Percentiles rank a stretch among this genome's conserved stretches.
phyloP scores from a whole-genome alignment of 2,888 invertebrate species.

The Pseudococcus viburni region DNA sequence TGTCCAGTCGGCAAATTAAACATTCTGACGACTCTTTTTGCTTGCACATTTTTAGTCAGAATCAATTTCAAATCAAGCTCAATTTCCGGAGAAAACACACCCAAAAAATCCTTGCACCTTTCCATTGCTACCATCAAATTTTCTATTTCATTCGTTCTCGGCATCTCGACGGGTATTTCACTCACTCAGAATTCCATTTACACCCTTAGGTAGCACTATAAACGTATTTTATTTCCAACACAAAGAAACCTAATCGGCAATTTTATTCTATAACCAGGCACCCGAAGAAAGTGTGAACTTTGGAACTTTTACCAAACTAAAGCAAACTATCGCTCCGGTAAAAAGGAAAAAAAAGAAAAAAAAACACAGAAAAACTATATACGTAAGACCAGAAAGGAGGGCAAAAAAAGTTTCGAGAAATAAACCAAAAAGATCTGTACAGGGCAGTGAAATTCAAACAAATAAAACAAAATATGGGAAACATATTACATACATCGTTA shows the following conservation, averaged over 20 bases:
- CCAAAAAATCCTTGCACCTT: too few species aligned
- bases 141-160: too few species aligned
- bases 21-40: too few species aligned
- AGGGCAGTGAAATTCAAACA: constrained; percentile 53
- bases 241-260: constrained; percentile 29
- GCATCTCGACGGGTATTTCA: background rate
- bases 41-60: too few species aligned
- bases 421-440: constrained; percentile 47
- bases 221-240: constrained; percentile 38
- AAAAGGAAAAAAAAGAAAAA: constrained; percentile 22
- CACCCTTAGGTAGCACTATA: background rate
- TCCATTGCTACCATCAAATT: too few species aligned
- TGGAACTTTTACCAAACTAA: constrained; percentile 49
- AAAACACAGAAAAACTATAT: background rate
- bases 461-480: constrained; percentile 60
- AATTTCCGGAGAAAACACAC: too few species aligned
- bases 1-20: too few species aligned
- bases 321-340: background rate
- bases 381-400: background rate
- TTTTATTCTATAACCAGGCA: constrained; percentile 40
- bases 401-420: constrained; percentile 43
- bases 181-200: constrained; percentile 4
- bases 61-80: too few species aligned
- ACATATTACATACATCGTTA: constrained; percentile 65
- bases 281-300: constrained; percentile 46